Percentiles rank a stretch among this genome's conserved stretches.
Evolutionary conservation across 2,888 invertebrate genomes (phyloP).

Genomic region (Rhagium mordax): DNA sequence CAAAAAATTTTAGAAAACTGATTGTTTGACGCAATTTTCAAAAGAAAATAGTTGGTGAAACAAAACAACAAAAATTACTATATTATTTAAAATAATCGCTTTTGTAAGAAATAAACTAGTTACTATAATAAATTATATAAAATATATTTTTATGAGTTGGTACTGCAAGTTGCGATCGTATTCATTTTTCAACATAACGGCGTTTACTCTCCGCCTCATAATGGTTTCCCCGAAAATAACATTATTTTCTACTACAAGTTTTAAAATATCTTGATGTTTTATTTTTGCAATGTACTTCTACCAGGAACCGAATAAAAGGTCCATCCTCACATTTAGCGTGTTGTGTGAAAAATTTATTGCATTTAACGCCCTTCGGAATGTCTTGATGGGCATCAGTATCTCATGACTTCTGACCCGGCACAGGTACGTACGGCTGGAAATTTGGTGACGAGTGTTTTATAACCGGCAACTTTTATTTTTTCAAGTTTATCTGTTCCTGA

Average conservation of each 20-base stretch:
- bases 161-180: neutral
- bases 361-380: slow-evolving; percentile 41
- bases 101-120: no score
- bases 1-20: no score
- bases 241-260: neutral
- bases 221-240: neutral
- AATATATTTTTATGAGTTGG: neutral
- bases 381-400: slow-evolving; percentile 51
- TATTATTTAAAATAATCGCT: no score
- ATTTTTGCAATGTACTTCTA: neutral
- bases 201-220: neutral
- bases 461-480: slow-evolving; percentile 9
- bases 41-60: no score
- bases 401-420: slow-evolving; percentile 50
- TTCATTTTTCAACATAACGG: neutral
- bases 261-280: neutral
- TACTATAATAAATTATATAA: no score
- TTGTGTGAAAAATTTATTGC: slow-evolving; percentile 31
- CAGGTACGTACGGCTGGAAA: slow-evolving; percentile 38
- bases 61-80: no score
- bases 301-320: slow-evolving; percentile 6
- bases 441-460: slow-evolving; percentile 48
- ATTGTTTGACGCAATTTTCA: no score
- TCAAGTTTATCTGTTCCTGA: slow-evolving; percentile 36
- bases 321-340: slow-evolving; percentile 22